Base-by-base conservation (phyloP, 2,888 invertebrate genomes). In the Tortricodes alternella region DNA sequence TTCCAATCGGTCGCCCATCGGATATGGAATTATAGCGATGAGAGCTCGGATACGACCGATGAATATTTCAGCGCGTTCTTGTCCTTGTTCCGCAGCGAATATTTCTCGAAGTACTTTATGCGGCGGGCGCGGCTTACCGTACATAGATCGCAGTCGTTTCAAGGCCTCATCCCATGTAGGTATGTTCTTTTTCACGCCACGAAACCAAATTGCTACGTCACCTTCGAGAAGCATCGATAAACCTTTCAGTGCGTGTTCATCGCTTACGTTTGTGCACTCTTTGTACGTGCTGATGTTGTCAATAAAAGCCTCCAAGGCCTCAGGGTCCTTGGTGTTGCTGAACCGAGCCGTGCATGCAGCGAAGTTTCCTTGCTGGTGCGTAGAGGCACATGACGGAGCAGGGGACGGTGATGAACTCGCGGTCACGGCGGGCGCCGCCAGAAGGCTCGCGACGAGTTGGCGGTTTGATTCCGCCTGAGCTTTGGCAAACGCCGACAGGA, bases 181-280 rank as follows among this genome's bases (percentile, higher is more conserved):
- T 4, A 53, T 38, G 3, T 32, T 16, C 3, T 11, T n/a, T 13
- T 41, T 41, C 0, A 61, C 49, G 2, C 66, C 64, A 8, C 51
- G 59, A 53, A 56, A 64, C 63, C 64, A 67, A 2, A 63, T 43
- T 1, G 65, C 64, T 2, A 64, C 67, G 6, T 64, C 59, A 3
- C 61, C 65, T 7, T 35, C 32, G 5, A 66, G 46, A 21, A 68
- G 24, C 63, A 66, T 64, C 0, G 63, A 62, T 0, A 67, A 35
- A 1, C 64, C 65, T 5, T 61, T 58, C 0, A 66, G 53, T 0
- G 63, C 63, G 19, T 61, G 53, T 3, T 61, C 61, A 13, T 68
- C 65, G 13, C 18, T 53, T 7, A 66, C 49, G 8, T 16, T 24
- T 6, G 60, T 38, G 27, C 65, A 65, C 6, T 62, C 62, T n/a